phyloP scores from a whole-genome alignment of 2,113 vertebrate species.

The Entomyzon cyanotis region DNA sequence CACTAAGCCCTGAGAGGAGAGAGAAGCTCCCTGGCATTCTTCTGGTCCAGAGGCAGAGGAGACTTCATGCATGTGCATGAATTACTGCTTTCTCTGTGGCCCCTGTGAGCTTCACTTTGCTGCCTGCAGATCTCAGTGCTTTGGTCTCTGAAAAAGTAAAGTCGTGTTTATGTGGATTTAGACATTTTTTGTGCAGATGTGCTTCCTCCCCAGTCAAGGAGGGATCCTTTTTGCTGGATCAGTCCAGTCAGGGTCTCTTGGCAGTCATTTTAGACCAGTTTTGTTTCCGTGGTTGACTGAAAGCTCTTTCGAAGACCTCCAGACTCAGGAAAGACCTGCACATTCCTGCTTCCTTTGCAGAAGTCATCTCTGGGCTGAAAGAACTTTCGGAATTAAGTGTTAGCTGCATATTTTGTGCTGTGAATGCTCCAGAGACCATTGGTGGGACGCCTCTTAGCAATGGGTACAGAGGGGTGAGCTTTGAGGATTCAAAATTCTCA shows the following conservation, averaged over 20 bases:
- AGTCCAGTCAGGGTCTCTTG: background rate
- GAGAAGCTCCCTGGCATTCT: background rate
- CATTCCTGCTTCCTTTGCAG: background rate
- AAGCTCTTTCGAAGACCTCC: background rate
- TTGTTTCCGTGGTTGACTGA: background rate
- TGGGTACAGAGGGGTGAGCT: background rate
- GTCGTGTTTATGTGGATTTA: background rate
- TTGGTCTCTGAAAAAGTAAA: background rate
- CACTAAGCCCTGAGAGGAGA: background rate
- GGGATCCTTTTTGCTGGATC: background rate
- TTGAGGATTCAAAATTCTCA: background rate
- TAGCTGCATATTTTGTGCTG: background rate
- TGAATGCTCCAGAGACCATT: background rate
- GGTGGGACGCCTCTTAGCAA: background rate
- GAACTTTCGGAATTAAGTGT: background rate
- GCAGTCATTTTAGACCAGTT: background rate
- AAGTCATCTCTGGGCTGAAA: background rate
- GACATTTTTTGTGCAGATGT: background rate
- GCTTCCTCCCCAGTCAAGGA: too few relatives aligned
- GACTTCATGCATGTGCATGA: too few relatives aligned
- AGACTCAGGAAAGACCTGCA: background rate
- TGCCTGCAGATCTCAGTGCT: background rate
- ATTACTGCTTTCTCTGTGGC: background rate
- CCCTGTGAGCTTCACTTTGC: background rate
- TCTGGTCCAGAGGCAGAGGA: background rate